Conservation (phyloP, 2,888 invertebrate species). For the Cynaeus angustus region DNA sequence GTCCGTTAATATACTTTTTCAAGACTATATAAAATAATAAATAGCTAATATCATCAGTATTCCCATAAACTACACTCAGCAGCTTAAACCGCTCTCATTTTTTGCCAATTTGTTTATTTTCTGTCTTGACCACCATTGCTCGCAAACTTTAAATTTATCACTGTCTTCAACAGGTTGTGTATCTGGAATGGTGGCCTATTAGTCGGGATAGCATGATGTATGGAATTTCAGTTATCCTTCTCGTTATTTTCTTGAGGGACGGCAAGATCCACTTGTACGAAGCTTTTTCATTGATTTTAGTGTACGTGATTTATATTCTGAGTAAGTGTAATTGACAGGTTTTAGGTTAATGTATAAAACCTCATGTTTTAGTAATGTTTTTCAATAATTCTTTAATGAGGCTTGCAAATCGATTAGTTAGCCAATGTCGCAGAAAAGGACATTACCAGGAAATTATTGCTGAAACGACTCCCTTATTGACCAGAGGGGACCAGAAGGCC, state of each 20-base stretch:
- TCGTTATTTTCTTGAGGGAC: conserved; percentile 82
- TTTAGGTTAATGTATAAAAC: too few species aligned
- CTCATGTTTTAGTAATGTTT: conserved; percentile 76
- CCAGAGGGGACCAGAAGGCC: conserved; percentile 56
- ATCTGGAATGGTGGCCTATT: conserved; percentile 86
- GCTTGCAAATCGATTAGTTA: conserved; percentile 73
- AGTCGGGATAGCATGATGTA: conserved; percentile 84
- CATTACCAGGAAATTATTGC: conserved; percentile 75
- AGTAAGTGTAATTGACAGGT: conserved; percentile 74
- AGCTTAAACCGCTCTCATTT: not conserved
- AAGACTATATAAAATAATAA: too few species aligned
- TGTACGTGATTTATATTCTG: conserved; percentile 82
- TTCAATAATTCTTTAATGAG: conserved; percentile 77
- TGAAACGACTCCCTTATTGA: conserved; percentile 71
- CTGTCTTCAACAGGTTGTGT: conserved; percentile 74
- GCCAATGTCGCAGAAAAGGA: conserved; percentile 72
- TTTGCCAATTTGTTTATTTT: not conserved
- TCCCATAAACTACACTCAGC: not conserved
- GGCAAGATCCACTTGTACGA: conserved; percentile 85
- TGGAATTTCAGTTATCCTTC: conserved; percentile 79
- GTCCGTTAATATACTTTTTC: too few species aligned
- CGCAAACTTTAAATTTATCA: conserved; percentile 11
- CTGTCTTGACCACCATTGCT: not conserved
- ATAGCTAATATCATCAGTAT: too few species aligned
- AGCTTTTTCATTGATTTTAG: conserved; percentile 79